Base-by-base conservation (phyloP, 2,888 invertebrate species). In the Maniola hyperantus region DNA sequence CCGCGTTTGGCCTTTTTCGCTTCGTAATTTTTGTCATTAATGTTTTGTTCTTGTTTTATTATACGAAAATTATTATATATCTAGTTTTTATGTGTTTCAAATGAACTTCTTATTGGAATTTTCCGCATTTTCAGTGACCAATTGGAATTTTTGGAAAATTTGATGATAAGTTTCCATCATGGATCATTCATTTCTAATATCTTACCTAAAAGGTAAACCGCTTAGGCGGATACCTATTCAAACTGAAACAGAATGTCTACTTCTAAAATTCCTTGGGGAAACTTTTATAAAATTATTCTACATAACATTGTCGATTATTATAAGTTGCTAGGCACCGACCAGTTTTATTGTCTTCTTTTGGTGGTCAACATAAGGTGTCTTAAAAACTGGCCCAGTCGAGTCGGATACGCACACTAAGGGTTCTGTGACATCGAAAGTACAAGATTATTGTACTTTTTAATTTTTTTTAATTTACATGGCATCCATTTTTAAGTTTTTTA, bases 291-390 rank as follows among this genome's bases (percentile, higher is more conserved):
- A 39, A 4, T 11, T 8, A 48, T 7, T 5, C 48, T 15, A 7
- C 18, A 15, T 7, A 48, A 48, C 6, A 59, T 48, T 34, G n/a
- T 15, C 33, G 34, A 1, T 42, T 18, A 13, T 46, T 15, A n/a
- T 10, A 33, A 46, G 18, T 33, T 15, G 48, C 2, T 44, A n/a
- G 11, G n/a, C 8, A 39, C 10, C 15, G 20, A 44, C 33, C 20
- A 34, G 15, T 26, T 34, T 33, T 46, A 39, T 51, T 58, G 39
- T 65, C 8, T 70, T 68, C 59, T 71, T 60, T 46, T 59, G 65
- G 66, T 68, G 69, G n/a, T n/a, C 69, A 70, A 69, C 68, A 72
- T 65, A 63, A 67, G 64, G 67, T 62, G 59, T 68, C 61, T 66
- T 61, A 61, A 67, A 77, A 26, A 26, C 26, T 26, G 26, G 26